Conservation (phyloP, 2,113 vertebrate species). For the Gobio gobio region DNA sequence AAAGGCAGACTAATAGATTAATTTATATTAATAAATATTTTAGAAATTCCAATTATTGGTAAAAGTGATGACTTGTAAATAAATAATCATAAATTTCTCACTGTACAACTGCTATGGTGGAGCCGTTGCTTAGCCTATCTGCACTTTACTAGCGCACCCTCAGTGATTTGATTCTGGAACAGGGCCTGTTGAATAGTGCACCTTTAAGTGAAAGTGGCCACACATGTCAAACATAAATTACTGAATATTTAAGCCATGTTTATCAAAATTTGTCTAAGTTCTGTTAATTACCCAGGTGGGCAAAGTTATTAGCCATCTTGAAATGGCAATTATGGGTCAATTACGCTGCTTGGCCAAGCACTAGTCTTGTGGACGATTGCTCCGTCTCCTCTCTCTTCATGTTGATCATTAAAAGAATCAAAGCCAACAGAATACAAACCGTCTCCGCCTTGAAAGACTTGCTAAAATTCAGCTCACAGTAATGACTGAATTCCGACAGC, state of each 20-base stretch:
- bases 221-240: not conserved
- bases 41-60: no score
- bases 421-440: not conserved
- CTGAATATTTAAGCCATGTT: slow-evolving; percentile 2
- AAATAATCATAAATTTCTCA: no score
- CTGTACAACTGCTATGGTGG: no score
- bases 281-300: not conserved
- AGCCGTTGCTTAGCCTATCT: no score
- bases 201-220: no score
- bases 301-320: not conserved
- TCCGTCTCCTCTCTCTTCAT: not conserved
- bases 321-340: not conserved
- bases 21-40: no score
- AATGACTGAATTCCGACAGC: not conserved
- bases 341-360: not conserved
- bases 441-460: not conserved
- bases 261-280: not conserved
- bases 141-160: no score
- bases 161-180: no score
- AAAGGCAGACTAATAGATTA: no score
- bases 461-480: slow-evolving; percentile 28
- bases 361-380: not conserved
- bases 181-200: no score
- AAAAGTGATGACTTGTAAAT: no score
- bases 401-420: slow-evolving; percentile 18